Evolutionary conservation across 2,113 vertebrate genomes (phyloP), one percentile per base, ranked within the genome.

Genomic region (Agapornis roseicollis): DNA sequence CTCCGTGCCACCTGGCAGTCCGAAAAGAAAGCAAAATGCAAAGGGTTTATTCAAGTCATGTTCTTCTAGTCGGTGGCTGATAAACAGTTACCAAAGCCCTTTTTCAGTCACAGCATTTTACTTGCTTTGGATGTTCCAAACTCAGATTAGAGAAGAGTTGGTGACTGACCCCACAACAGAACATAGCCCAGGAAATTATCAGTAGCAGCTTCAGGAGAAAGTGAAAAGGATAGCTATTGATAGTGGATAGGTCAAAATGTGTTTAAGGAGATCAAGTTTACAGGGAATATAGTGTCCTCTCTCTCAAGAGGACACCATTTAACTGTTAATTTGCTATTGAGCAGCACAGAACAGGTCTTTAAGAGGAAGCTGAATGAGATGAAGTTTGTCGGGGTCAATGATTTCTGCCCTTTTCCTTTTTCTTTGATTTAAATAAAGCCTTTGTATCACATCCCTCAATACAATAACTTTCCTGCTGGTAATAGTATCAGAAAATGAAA

Each of bases 1-100:
- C 99, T 97, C 27, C 98, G 98, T 7, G 99, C 99, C 94, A 99
- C 99, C 98, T 98, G 89, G 5, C 31, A 44, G 39, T 24, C 68
- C 85, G 8, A 39, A 52, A 49, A 29, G 56, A 7, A n/a, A 28
- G 68, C 7, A 23, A 53, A 58, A 69, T 1, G 4, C 3, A 55
- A 46, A 50, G 11, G 6, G 31, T 49, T 77, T 41, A 7, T 15
- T 73, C 17, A 4, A n/a, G 31, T 50, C 7, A 1, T 4, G 4
- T 23, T 64, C 41, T 50, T 44, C 47, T 33, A 66, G 44, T 28
- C 1, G 1, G 18, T 6, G 5, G 17, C 28, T 37, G 42, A 66
- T 22, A 39, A 60, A 63, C 12, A 13, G 35, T 52, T 70, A n/a
- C 33, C 33, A 61, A 61, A 73, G 11, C 8, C 2, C 22, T 31